Conservation (phyloP, 2,797 vertebrate genomes). For the Liparis tanakae region DNA sequence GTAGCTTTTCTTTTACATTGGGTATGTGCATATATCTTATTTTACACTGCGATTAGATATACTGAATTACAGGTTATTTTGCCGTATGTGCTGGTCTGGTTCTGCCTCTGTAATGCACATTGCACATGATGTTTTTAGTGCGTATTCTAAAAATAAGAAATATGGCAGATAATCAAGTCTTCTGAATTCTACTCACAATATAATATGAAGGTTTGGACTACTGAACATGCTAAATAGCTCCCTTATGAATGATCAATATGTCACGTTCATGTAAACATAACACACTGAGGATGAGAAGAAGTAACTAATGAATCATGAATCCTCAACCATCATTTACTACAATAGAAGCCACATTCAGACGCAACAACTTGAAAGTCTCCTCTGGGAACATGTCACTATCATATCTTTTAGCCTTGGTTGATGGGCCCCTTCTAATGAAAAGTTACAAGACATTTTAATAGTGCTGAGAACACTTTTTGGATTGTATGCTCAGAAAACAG, state of each 20-base stretch:
- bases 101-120: background rate
- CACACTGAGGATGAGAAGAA: conserved; percentile 31
- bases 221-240: conserved; percentile 18
- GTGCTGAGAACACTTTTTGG: conserved; percentile 35
- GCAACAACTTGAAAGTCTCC: conserved; percentile 42
- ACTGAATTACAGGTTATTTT: background rate
- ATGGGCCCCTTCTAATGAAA: conserved; percentile 22
- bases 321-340: conserved; percentile 24
- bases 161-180: conserved; percentile 28
- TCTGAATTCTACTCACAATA: background rate
- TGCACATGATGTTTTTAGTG: conserved; percentile 3
- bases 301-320: conserved; percentile 58
- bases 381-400: conserved; percentile 46
- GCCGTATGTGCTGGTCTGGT: conserved; percentile 3
- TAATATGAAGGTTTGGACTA: conserved; percentile 31
- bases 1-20: conserved; percentile 51
- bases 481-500: conserved; percentile 43
- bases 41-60: conserved; percentile 17
- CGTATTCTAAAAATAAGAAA: conserved; percentile 31
- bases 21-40: conserved; percentile 42
- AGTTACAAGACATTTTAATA: conserved; percentile 32
- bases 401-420: conserved; percentile 40
- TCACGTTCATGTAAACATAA: conserved; percentile 46
- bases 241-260: conserved; percentile 25
- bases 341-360: conserved; percentile 32